Conservation (phyloP, 2,888 invertebrate genomes). For the Lithosia quadra region DNA sequence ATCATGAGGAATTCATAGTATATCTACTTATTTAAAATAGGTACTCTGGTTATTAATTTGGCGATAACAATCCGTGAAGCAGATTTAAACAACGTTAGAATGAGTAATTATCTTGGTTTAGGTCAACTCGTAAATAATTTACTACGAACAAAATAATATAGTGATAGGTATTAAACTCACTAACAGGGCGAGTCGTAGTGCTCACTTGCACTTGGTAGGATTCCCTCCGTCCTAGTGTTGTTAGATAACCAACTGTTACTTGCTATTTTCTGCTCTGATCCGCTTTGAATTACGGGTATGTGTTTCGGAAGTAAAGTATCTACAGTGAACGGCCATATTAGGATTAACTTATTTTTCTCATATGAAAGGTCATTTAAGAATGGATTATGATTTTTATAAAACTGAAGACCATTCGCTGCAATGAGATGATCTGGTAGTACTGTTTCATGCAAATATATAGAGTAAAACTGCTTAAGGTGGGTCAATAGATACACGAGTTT, state of each 20-base stretch:
- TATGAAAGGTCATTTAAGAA: background rate
- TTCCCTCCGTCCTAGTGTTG: slow-evolving; percentile 67
- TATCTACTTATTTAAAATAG: background rate
- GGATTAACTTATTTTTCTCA: slow-evolving; percentile 8
- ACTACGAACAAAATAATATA: slow-evolving; percentile 20
- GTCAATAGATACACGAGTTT: too few relatives aligned
- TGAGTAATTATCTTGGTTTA: background rate
- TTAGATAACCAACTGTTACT: slow-evolving; percentile 44
- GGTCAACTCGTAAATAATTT: slow-evolving; percentile 10
- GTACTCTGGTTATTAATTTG: background rate
- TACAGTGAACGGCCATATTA: background rate
- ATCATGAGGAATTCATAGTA: too few relatives aligned
- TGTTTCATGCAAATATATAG: too few relatives aligned
- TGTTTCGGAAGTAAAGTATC: slow-evolving; percentile 27
- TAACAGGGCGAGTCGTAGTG: slow-evolving; percentile 50
- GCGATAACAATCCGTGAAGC: background rate
- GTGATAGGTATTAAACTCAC: slow-evolving; percentile 29
- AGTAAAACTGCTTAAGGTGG: too few relatives aligned
- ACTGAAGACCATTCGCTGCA: background rate
- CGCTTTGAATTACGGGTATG: slow-evolving; percentile 35
- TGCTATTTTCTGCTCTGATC: slow-evolving; percentile 43
- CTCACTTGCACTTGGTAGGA: slow-evolving; percentile 75
- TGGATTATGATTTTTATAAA: too few relatives aligned
- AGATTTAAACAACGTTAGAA: background rate
- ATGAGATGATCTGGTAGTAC: background rate